Base-by-base conservation (phyloP, 1,140 invertebrate genomes). In the Dreissena rostriformis region DNA sequence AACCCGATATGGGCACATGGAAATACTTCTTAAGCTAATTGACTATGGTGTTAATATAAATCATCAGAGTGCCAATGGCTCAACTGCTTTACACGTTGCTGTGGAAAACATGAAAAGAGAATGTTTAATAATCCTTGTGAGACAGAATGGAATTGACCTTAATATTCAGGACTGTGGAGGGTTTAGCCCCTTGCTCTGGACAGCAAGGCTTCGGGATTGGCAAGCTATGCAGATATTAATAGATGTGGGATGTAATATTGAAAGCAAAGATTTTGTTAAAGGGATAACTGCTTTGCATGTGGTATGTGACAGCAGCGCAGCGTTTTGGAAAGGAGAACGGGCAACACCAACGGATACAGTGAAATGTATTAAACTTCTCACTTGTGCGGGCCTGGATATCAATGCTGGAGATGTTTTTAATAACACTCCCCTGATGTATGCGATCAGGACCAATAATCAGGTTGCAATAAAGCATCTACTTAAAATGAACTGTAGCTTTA, bases 101-200 rank as follows among this genome's bases (percentile, higher is more conserved):
- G 70, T 73, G 39, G 79, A 81, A 61, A 81, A 81, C 26, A 29
- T 53, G 51, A 81, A 81, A 63, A 55, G 73, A 22, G 70, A 81
- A 19, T 72, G 49, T 61, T 66, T 81, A 22, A 28, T 63, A 52
- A 24, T 63, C 2, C 57, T 81, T 6, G 79, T 65, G 28, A 29
- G 19, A 22, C 79, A 65, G 22, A 72, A 65, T 11, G 79, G 79
- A 15, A 39, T 81, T 24, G 79, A 81, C 53, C 26, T 81, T 15
- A 81, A 81, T 52, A 81, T 81, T 11, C 39, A 81, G 24, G 79
- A 81, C 29, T 73, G 79, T 57, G 73, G 79, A 65, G 79, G 79
- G 12, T 71, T 63, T 28, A 73, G 70, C 22, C 79, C 79, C 0
- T 51, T 81, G 12, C 19, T 73, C 14, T 81, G 79, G 79, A 63